Evolutionary conservation across 2,113 vertebrate species (phyloP), one percentile per base, ranked within the genome.

Genomic region (Ibidorhyncha struthersii): DNA sequence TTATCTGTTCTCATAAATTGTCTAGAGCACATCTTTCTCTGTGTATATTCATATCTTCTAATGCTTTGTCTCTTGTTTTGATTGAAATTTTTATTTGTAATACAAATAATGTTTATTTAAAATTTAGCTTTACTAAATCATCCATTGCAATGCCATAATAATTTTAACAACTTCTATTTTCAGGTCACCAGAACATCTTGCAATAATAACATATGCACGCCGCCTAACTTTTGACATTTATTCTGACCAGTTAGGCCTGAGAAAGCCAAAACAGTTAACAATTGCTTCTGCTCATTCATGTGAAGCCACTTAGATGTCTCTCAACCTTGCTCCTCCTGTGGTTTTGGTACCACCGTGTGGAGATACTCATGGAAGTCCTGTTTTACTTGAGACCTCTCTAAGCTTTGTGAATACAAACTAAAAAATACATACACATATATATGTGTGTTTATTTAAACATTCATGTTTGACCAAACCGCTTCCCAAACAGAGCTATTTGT

Each of bases 1-100:
- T 95, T 84, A 66, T 92, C 63, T 83, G 6, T 83, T 94, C 65
- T 71, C 53, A 66, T 89, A 86, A 96, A 87, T 91, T 86, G 41
- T 79, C 65, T 82, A 79, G 53, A 74, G 22, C 5, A 5, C 50
- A 10, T 77, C 30, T 70, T 74, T 71, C 22, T 86, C 15, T 88
- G 43, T 92, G 36, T 83, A 86, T 82, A 74, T 50, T 89, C 77
- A 84, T 12, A 34, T 84, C 55, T 79, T 90, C 25, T 63, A 62
- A 62, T 47, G 10, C 4, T 63, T 79, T 84, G 7, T 76, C 32
- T 71, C 38, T 78, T 73, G 29, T 66, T 94, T 92, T 78, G n/a
- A 30, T 82, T 95, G 32, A 89, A 58, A 34, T 78, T 70, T 91
- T 91, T 74, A 65, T 94, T 95, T 89, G 59, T 34, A 93, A 63